phyloP scores from a whole-genome alignment of 2,888 invertebrate genomes.

The Acanthacorydalis orientalis region DNA sequence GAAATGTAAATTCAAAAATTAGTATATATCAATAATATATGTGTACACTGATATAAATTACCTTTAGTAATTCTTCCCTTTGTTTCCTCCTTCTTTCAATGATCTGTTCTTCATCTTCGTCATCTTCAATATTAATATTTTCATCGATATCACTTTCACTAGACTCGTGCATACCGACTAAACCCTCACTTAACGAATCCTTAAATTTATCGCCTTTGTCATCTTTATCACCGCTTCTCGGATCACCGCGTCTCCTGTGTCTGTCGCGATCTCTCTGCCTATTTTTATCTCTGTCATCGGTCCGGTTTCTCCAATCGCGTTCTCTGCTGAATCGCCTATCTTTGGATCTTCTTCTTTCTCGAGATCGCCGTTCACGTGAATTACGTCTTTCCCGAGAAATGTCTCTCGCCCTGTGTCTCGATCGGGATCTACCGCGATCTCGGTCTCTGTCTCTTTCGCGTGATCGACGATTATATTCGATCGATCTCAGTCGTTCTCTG shows the following conservation, averaged over 20 bases:
- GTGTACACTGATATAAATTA: conserved; percentile 16
- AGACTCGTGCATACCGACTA: conserved; percentile 47
- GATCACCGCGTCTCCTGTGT: conserved; percentile 13
- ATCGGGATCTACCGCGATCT: conserved; percentile 24
- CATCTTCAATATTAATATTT: conserved; percentile 63
- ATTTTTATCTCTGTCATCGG: conserved; percentile 12
- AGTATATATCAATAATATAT: not conserved
- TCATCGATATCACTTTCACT: conserved; percentile 56
- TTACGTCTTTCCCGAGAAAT: not conserved
- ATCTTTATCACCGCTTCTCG: conserved; percentile 14
- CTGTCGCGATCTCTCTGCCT: conserved; percentile 12
- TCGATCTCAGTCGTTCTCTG: conserved; percentile 23
- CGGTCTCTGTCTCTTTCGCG: conserved; percentile 12
- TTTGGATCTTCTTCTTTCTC: conserved; percentile 20
- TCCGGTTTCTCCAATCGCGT: conserved; percentile 11
- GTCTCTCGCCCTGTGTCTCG: conserved; percentile 27
- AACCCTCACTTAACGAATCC: conserved; percentile 64
- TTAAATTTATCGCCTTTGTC: conserved; percentile 39
- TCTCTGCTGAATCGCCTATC: conserved; percentile 12
- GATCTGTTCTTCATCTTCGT: conserved; percentile 84
- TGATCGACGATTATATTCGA: conserved; percentile 18
- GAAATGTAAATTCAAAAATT: conserved; percentile 2
- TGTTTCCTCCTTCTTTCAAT: conserved; percentile 78
- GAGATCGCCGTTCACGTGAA: conserved; percentile 19
- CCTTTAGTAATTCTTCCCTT: conserved; percentile 74